Base-by-base conservation (phyloP, 2,888 invertebrate species). In the Acrocyrtus sp. region DNA sequence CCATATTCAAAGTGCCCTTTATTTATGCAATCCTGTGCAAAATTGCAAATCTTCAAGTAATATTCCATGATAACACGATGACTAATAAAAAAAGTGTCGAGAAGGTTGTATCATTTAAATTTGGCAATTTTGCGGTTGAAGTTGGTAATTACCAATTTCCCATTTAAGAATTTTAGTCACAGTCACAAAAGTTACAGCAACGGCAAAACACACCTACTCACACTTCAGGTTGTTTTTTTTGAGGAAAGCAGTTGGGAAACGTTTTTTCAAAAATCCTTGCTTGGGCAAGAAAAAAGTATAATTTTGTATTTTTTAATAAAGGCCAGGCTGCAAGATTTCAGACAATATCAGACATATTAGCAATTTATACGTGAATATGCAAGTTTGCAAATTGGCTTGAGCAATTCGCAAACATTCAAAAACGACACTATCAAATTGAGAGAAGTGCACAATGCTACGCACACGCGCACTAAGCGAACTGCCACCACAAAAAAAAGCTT, bases 141-240 rank as follows among this genome's bases (percentile, higher is more conserved):
- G 24, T 17, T 60, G 45, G 58, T 68, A 53, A 68, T 68, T 68
- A 60, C 47, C 47, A 60, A 68, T 68, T 68, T 68, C 60, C 60
- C 60, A 53, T 51, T 60, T 45, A 50, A 22, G 48, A 45, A 41
- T 53, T 48, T 57, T 27, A 45, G 27, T 1, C 47, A 48, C 47
- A 24, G 24, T 34, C 12, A 34, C 12, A 34, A 8, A 34, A 34
- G n/a, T n/a, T n/a, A n/a, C n/a, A n/a, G n/a, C n/a, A n/a, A n/a
- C n/a, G n/a, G n/a, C n/a, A n/a, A n/a, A n/a, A n/a, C n/a, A n/a
- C n/a, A n/a, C n/a, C n/a, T n/a, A n/a, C n/a, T n/a, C n/a, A n/a
- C n/a, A n/a, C n/a, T n/a, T 34, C 34, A 12, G 12, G 34, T 34
- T 8, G 34, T 34, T 12, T 34, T 34, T 34, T 12, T 5, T 8